phyloP scores from a whole-genome alignment of 2,113 vertebrate genomes.

The Tenebrosternarchus preto region DNA sequence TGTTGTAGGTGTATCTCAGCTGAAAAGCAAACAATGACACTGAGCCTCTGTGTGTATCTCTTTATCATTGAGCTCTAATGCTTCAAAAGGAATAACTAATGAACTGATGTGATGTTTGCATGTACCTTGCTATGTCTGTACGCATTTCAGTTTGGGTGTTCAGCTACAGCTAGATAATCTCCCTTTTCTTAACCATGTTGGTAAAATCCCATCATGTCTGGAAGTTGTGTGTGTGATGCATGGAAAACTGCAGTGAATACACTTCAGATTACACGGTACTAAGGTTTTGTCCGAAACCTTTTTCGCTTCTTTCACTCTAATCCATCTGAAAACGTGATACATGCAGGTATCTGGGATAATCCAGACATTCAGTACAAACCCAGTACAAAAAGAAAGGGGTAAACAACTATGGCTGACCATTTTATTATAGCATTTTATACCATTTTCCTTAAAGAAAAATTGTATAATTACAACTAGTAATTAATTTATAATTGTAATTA shows the following conservation, averaged over 20 bases:
- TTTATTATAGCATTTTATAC: no score
- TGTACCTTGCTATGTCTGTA: neutral
- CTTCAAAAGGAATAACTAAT: constrained; percentile 22
- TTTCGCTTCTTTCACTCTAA: neutral
- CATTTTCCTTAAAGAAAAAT: no score
- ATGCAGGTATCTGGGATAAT: neutral
- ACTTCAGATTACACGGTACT: neutral
- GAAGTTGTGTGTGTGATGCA: neutral
- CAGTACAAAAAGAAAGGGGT: neutral
- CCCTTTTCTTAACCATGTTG: neutral
- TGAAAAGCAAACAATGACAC: constrained; percentile 4
- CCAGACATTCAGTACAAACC: neutral
- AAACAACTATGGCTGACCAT: neutral
- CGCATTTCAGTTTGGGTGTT: neutral
- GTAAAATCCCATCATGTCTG: neutral
- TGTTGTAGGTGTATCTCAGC: constrained; percentile 14
- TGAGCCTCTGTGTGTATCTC: constrained; percentile 4
- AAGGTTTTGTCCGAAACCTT: neutral
- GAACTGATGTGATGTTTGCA: neutral
- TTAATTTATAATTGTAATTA: no score
- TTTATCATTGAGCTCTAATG: neutral
- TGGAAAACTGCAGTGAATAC: neutral
- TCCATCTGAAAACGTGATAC: neutral
- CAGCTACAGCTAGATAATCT: neutral
- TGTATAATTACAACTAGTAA: neutral